Base-by-base conservation (phyloP, 64 coral and sea anemone genomes). In the Cladopsammia gracilis region DNA sequence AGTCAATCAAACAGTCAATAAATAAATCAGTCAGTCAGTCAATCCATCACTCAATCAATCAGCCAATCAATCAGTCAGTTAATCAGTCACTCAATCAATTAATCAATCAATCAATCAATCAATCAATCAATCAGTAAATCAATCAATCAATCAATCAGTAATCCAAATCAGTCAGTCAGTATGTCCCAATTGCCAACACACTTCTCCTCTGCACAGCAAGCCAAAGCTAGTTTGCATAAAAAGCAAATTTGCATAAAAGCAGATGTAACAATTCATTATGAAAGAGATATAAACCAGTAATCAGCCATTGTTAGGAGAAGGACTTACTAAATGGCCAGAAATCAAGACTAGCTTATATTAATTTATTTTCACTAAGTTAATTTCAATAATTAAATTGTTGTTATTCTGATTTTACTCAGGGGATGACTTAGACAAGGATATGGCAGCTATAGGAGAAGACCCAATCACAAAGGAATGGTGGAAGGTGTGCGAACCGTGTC, bases 361-460 rank as follows among this genome's bases (percentile, higher is more conserved):
- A 56, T 10, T 10, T 12, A 5, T 5, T 56, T 3, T 56, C 7
- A 54, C 52, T 54, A 54, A 8, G 52, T 8, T 54, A 54, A 11
- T 54, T 54, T 6, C 7, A 10, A 56, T 10, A 56, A 12, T 56
- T 50, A 25, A 23, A 45, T 15, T 46, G 24, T 25, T 78, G 20
- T 11, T 61, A 2, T 70, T 81, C n/a, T n/a, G 1, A 87, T 56
- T 46, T 48, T 23, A 20, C 25, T 10, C 48, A 97, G 96, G 96
- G 3, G 68, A 97, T 76, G 72, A 97, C 77, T 84, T 97, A 22
- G 92, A 94, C 44, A 77, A 44, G 20, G 96, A 97, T 51, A 94
- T 97, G 96, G 96, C 84, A 57, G 96, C 96, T 43, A 94, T 97
- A 43, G 93, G 87, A 50, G 83, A 62, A 71, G 96, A 97, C 58